Base-by-base conservation (phyloP, 2,888 invertebrate genomes). In the Tyria jacobaeae region DNA sequence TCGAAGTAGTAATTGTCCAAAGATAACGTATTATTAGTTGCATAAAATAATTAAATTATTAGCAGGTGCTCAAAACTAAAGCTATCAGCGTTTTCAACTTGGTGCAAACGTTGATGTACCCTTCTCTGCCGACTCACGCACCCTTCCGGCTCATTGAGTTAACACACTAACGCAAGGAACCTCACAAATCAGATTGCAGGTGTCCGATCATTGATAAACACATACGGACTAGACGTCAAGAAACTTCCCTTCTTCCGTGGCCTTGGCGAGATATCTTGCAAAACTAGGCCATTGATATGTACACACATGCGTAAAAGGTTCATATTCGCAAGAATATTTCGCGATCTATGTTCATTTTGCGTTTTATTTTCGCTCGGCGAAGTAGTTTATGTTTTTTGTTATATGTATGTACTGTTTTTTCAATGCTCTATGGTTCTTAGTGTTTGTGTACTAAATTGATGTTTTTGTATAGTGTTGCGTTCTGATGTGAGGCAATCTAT, bases 281-380 rank as follows among this genome's bases (percentile, higher is more conserved):
- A 80, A 89, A 83, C 80, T 89, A 75, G 87, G 87, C 66, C 88
- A 84, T 62, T 75, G 84, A 87, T 85, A 85, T 60, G 71, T 71
- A 69, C 60, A 66, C 67, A 69, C 60, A 66, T 68, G 68, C 70
- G 62, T 58, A 64, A 53, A 62, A 51, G 53, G 51, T 58, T 48
- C 17, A 34, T 24, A 34, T 53, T 65, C 51, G 56, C 62, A 58
- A 69, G 71, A 73, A 85, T 82, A 82, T 76, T 77, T 77, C 65
- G 76, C 75, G 71, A 74, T 72, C 71, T 56, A 56, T 69, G 64
- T 60, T 75, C 84, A 85, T 79, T 85, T 71, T 69, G 57, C 62
- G 64, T 69, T 73, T 73, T 72, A 76, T 79, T 71, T 81, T 74
- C 62, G 70, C 53, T 60, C 57, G 53, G 66, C 67, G 39, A 73